A percentile compares a stretch with the other conserved stretches of the same genome.
Conservation (phyloP, 2,113 vertebrate genomes). For the Triplophysa rosa region DNA sequence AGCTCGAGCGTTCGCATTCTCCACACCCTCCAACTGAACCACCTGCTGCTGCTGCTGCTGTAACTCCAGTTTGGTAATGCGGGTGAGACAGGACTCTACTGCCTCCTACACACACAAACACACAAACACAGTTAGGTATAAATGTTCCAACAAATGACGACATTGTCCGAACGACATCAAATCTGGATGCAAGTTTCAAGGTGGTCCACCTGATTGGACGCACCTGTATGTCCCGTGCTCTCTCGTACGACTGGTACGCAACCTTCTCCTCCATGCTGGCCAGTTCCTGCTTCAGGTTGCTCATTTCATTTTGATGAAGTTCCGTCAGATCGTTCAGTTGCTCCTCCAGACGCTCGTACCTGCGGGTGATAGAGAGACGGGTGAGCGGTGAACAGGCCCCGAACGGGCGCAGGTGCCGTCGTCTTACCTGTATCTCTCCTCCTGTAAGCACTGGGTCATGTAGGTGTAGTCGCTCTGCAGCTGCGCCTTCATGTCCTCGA, state of each 20-base stretch:
- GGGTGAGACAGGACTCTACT: slow-evolving; percentile 94
- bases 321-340: slow-evolving; percentile 96
- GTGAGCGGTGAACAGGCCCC: background rate
- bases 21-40: slow-evolving; percentile 95
- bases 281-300: slow-evolving; percentile 96
- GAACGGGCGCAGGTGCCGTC: background rate
- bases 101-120: slow-evolving; percentile 80
- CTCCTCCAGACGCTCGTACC: slow-evolving; percentile 95
- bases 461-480: slow-evolving; percentile 94
- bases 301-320: slow-evolving; percentile 98
- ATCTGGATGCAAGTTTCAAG: no score
- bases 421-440: slow-evolving; percentile 82
- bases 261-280: slow-evolving; percentile 99
- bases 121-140: background rate
- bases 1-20: slow-evolving; percentile 93
- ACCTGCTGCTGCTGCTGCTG: slow-evolving; percentile 99
- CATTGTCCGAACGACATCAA: no score
- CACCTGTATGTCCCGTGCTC: slow-evolving; percentile 98
- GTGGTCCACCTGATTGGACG: background rate
- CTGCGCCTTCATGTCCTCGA: slow-evolving; percentile 94
- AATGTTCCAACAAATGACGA: no score
- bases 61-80: slow-evolving; percentile 94
- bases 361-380: slow-evolving; percentile 59
- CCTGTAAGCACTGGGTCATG: slow-evolving; percentile 97
- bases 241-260: slow-evolving; percentile 97